A percentile compares a stretch with the other conserved stretches of the same genome.
phyloP scores from a whole-genome alignment of 2,888 invertebrate genomes.

The Dryadula phaetusa region DNA sequence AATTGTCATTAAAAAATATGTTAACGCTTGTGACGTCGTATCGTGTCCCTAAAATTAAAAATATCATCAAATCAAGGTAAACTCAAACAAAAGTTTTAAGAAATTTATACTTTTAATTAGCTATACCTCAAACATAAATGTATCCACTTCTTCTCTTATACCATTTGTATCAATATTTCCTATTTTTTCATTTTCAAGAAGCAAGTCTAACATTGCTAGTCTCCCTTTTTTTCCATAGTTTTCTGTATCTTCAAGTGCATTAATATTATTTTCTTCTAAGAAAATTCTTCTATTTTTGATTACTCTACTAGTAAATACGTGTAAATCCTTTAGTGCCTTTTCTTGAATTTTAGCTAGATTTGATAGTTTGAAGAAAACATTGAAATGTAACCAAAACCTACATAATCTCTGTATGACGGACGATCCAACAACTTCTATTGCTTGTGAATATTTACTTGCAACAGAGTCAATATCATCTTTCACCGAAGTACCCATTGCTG shows the following conservation, averaged over 20 bases:
- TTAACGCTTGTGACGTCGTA: conserved; percentile 68
- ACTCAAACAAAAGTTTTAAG: not conserved
- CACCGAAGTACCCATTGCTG: conserved; percentile 46
- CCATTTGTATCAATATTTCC: conserved; percentile 84
- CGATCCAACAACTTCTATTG: conserved; percentile 38
- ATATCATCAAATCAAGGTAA: not conserved
- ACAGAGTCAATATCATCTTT: conserved; percentile 37
- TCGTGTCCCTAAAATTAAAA: conserved; percentile 72
- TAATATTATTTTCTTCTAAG: conserved; percentile 29
- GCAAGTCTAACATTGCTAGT: conserved; percentile 86
- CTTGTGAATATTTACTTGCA: conserved; percentile 43
- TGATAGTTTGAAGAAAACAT: conserved; percentile 37
- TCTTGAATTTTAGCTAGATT: conserved; percentile 33
- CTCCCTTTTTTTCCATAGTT: conserved; percentile 61
- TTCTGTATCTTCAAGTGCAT: conserved; percentile 49
- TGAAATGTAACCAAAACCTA: conserved; percentile 41
- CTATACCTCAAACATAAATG: conserved; percentile 88
- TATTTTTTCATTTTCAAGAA: conserved; percentile 83
- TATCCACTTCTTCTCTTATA: conserved; percentile 88
- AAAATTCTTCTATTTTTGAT: conserved; percentile 46
- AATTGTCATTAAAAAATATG: conserved; percentile 67
- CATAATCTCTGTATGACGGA: conserved; percentile 37
- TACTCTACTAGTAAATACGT: conserved; percentile 43
- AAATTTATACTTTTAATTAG: not conserved
- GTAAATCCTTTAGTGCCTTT: conserved; percentile 40